Percentiles rank a stretch among this genome's conserved stretches.
These are phyloP conservation scores for Oceanodroma tethys DNA, from an alignment of 2,113 vertebrate genomes.

Conservation along the genomic window DNA sequence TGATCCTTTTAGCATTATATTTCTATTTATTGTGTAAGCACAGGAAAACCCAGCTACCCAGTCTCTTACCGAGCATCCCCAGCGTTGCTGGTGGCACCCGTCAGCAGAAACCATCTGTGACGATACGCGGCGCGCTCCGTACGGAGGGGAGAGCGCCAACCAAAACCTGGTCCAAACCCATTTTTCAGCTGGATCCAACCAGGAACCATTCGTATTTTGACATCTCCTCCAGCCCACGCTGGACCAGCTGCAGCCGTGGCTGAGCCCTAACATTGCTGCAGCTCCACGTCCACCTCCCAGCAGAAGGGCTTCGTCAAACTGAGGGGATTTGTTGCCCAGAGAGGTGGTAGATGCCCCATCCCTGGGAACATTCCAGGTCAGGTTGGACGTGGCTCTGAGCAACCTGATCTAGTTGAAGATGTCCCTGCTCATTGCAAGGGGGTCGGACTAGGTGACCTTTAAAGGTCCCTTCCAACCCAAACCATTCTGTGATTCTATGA, in stretches of 20 bases:
- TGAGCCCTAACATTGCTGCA: not conserved
- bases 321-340: not conserved
- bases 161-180: not conserved
- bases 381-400: rapidly evolving
- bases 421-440: not conserved
- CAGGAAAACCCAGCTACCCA: not conserved
- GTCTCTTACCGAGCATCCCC: not conserved
- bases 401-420: rapidly evolving
- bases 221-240: not conserved
- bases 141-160: not conserved
- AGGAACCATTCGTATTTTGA: not conserved
- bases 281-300: not conserved
- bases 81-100: rapidly evolving
- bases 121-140: rapidly evolving
- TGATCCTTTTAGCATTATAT: not conserved
- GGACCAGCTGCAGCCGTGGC: not conserved
- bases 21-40: not conserved
- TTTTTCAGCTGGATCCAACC: not conserved
- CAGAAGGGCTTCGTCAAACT: not conserved
- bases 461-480: not conserved
- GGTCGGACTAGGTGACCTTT: rapidly evolving
- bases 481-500: not conserved
- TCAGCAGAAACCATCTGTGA: not conserved
- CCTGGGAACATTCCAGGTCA: not conserved
- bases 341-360: not conserved